Conservation (phyloP, 2,113 vertebrate genomes). For the Zosterops japonicus region DNA sequence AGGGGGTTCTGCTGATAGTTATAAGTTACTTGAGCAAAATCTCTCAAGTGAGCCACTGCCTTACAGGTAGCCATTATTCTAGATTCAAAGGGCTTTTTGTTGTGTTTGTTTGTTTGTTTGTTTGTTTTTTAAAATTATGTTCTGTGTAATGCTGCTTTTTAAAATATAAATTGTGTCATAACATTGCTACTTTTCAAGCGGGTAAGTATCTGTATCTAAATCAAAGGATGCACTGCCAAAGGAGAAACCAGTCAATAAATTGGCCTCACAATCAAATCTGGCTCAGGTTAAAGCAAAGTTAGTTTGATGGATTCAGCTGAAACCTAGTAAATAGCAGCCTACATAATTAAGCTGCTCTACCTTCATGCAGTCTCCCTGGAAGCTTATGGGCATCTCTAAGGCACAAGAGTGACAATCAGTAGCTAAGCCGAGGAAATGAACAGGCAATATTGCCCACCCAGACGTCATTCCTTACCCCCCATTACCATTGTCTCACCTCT, state of each 20-base stretch:
- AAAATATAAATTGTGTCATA: constrained; percentile 78
- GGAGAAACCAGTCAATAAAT: constrained; percentile 72
- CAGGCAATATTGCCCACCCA: constrained; percentile 63
- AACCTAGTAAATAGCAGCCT: constrained; percentile 73
- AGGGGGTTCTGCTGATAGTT: constrained; percentile 79
- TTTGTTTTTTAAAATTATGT: constrained; percentile 68
- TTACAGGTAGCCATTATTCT: constrained; percentile 84
- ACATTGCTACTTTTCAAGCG: constrained; percentile 70
- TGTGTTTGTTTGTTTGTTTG: constrained; percentile 64
- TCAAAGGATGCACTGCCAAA: constrained; percentile 70
- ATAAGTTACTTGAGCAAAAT: constrained; percentile 84
- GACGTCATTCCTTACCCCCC: constrained; percentile 30
- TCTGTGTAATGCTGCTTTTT: constrained; percentile 71
- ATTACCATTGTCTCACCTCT: constrained; percentile 3
- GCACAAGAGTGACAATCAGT: constrained; percentile 64
- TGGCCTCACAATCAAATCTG: constrained; percentile 78
- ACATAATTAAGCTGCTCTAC: constrained; percentile 77
- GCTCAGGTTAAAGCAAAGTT: constrained; percentile 78
- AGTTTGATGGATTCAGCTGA: constrained; percentile 74
- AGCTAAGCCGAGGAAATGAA: constrained; percentile 64
- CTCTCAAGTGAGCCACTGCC: constrained; percentile 82
- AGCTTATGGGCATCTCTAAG: constrained; percentile 69
- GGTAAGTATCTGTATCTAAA: constrained; percentile 65
- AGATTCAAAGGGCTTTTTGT: constrained; percentile 80
- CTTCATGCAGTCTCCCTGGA: constrained; percentile 59